Evolutionary conservation across 2,797 vertebrate genomes (phyloP).

Genomic region (Betta splendens): DNA sequence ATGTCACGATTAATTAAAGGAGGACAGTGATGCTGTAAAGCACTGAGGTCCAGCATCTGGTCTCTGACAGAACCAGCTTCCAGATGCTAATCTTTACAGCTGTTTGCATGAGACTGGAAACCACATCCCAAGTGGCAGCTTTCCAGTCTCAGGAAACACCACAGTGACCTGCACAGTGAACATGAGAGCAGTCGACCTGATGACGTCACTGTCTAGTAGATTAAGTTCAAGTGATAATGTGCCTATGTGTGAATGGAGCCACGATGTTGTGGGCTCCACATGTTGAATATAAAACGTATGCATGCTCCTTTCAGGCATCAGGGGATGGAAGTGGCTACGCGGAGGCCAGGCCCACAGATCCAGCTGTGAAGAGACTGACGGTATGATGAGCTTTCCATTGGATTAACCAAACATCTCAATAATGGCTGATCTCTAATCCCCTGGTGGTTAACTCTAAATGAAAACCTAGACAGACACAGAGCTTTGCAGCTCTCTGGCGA

Average conservation of each 20-base stretch:
- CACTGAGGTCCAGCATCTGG: too few species aligned
- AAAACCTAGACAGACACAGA: background rate
- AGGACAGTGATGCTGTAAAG: background rate
- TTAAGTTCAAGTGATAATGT: too few species aligned
- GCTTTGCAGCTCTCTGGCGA: too few species aligned
- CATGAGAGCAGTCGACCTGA: too few species aligned
- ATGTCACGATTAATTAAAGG: background rate
- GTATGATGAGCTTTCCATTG: constrained; percentile 41
- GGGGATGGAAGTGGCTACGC: constrained; percentile 71
- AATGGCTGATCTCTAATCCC: background rate
- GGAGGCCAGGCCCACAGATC: constrained; percentile 26
- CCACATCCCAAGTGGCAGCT: too few species aligned
- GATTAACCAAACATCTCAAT: background rate
- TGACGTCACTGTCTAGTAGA: too few species aligned
- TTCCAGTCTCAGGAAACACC: too few species aligned
- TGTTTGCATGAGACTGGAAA: too few species aligned
- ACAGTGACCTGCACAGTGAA: too few species aligned
- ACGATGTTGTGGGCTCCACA: constrained; percentile 1
- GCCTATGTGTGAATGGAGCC: constrained; percentile 10
- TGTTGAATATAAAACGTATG: constrained; percentile 4
- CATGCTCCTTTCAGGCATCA: constrained; percentile 64
- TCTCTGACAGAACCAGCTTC: too few species aligned
- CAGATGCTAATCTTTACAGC: too few species aligned
- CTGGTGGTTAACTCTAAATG: background rate
- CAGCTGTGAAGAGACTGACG: constrained; percentile 44